Conservation (phyloP, 2,113 vertebrate genomes). For the Oreamnos americanus region DNA sequence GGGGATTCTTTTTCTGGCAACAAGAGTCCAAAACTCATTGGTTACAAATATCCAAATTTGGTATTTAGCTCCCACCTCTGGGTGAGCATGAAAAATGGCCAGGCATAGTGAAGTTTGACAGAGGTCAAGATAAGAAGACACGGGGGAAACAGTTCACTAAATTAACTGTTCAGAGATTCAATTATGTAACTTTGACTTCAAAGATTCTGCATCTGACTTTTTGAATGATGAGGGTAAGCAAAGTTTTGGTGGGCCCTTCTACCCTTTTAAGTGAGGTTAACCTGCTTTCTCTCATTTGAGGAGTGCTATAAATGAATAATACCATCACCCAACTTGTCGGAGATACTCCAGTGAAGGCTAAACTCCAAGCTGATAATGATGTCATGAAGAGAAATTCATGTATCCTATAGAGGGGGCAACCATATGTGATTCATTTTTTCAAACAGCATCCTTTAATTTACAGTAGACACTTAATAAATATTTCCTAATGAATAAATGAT, state of each 20-base stretch:
- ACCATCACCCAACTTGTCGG: neutral
- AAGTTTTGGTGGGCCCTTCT: neutral
- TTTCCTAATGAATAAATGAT: neutral
- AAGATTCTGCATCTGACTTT: neutral
- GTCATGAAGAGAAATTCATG: neutral
- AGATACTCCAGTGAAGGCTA: neutral
- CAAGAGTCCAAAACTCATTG: neutral
- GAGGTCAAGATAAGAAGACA: neutral
- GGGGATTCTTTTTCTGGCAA: neutral
- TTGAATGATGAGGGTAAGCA: neutral
- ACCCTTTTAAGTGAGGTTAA: neutral
- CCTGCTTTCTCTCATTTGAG: neutral
- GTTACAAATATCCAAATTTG: neutral
- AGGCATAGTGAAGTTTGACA: neutral
- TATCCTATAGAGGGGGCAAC: neutral
- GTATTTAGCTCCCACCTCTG: neutral
- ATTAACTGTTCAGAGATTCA: neutral
- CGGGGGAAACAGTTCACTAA: neutral
- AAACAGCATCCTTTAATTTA: neutral
- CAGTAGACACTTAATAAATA: neutral
- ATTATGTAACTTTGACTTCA: neutral
- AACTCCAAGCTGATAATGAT: neutral
- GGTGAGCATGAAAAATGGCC: neutral
- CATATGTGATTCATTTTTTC: neutral
- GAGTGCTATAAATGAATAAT: neutral